phyloP scores from a whole-genome alignment of 2,797 vertebrate species.

The Pelochelys cantorii region DNA sequence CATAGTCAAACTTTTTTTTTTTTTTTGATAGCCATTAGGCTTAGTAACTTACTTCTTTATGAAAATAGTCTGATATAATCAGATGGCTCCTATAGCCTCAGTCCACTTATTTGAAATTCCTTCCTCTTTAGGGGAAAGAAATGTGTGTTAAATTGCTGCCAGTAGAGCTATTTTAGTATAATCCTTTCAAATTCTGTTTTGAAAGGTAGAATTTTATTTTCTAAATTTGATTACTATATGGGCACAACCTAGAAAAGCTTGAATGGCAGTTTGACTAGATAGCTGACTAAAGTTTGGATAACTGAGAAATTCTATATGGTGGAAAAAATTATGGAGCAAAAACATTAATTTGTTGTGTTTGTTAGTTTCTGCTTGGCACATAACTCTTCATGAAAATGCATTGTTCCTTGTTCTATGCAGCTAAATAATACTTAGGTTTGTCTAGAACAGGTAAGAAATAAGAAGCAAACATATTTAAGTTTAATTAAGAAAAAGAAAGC shows the following conservation, averaged over 20 bases:
- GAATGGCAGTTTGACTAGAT: background rate
- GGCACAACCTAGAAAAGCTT: background rate
- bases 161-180: background rate
- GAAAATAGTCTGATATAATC: rapidly evolving
- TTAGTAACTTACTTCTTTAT: background rate
- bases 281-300: background rate
- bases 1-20: background rate
- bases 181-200: background rate
- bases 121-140: background rate
- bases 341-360: background rate
- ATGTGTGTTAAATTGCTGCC: background rate
- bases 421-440: background rate
- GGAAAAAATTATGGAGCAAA: background rate
- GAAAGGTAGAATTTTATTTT: background rate
- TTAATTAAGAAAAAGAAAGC: background rate
- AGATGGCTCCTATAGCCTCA: background rate
- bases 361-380: background rate
- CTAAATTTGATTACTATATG: background rate
- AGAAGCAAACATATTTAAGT: background rate
- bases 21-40: background rate
- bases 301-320: background rate
- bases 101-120: background rate
- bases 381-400: background rate
- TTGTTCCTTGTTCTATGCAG: background rate
- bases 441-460: background rate